phyloP scores from a whole-genome alignment of 2,888 invertebrate genomes.

The Prenolepis imparis region DNA sequence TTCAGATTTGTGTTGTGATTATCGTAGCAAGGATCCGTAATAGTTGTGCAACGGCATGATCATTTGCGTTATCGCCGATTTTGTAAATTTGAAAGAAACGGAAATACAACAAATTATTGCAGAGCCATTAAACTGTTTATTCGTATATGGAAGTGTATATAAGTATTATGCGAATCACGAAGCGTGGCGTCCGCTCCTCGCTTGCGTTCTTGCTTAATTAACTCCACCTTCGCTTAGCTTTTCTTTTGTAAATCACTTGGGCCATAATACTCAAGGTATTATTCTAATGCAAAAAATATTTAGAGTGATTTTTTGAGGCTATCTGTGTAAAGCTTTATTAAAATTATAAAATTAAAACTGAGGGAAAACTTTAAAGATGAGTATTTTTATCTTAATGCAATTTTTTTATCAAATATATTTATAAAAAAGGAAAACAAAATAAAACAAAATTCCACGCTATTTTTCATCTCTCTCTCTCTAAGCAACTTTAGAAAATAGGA shows the following conservation, averaged over 20 bases:
- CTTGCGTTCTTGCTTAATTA: slow-evolving; percentile 37
- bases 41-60: neutral
- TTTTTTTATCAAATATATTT: slow-evolving; percentile 11
- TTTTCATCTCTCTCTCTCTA: neutral
- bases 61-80: slow-evolving; percentile 4
- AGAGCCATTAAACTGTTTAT: slow-evolving; percentile 12
- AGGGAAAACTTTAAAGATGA: slow-evolving; percentile 9
- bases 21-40: neutral
- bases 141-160: neutral
- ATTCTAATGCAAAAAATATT: neutral
- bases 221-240: slow-evolving; percentile 13
- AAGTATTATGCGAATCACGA: slow-evolving; percentile 16
- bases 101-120: slow-evolving; percentile 17
- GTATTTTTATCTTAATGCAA: neutral
- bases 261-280: neutral
- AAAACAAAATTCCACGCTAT: neutral
- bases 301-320: slow-evolving; percentile 3
- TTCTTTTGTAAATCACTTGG: slow-evolving; percentile 25
- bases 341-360: neutral
- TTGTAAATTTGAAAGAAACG: slow-evolving; percentile 23
- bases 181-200: slow-evolving; percentile 17
- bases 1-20: neutral
- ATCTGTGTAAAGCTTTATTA: neutral
- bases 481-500: neutral
- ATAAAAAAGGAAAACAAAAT: neutral